These are phyloP conservation scores for Mastomys natalensis DNA, from an alignment of 2,113 vertebrate species.

Conservation along the genomic window DNA sequence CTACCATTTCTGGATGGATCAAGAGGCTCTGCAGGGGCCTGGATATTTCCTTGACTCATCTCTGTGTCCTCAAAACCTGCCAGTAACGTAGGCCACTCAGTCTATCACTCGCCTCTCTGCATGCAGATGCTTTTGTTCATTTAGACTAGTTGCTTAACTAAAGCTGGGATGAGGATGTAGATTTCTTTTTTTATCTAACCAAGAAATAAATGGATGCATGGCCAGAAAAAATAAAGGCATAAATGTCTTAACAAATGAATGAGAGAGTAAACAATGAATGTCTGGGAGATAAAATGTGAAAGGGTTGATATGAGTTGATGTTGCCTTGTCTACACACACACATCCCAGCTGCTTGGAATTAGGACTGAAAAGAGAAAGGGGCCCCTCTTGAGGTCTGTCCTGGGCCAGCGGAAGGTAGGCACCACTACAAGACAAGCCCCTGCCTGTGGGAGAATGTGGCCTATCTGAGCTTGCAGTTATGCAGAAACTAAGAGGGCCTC, in stretches of 20 bases:
- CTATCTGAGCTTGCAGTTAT: background rate
- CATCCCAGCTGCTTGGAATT: conserved; percentile 64
- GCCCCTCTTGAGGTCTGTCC: background rate
- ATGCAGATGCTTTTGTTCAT: background rate
- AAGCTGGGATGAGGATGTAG: background rate
- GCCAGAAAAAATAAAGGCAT: background rate
- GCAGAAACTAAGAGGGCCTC: background rate
- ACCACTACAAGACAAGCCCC: background rate
- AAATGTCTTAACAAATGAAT: background rate
- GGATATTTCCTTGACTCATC: accelerated
- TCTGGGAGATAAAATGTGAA: background rate
- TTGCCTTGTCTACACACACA: background rate
- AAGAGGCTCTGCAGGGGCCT: background rate
- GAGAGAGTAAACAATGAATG: background rate
- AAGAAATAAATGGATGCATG: background rate
- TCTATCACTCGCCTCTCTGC: background rate
- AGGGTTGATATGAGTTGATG: background rate
- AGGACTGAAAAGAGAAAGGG: conserved; percentile 42
- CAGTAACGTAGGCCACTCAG: background rate
- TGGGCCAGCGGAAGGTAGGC: background rate
- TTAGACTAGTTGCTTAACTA: background rate
- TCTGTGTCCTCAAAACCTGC: background rate
- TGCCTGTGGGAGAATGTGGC: background rate
- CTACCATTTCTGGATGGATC: background rate
- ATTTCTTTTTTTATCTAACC: background rate